A percentile compares a stretch with the other conserved stretches of the same genome.
phyloP scores from a whole-genome alignment of 1,140 invertebrate species.

The Brachionus sp. region DNA sequence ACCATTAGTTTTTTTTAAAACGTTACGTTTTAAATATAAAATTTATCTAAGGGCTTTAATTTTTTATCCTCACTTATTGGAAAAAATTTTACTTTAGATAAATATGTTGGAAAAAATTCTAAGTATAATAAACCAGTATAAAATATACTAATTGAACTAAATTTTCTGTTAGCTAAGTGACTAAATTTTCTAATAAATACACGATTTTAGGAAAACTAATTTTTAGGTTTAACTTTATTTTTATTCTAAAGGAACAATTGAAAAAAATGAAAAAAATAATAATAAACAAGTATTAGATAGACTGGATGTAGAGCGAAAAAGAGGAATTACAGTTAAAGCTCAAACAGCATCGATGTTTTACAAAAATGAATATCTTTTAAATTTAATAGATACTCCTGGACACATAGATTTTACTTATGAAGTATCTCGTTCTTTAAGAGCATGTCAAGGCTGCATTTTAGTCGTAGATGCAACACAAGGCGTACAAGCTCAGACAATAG shows the following conservation, averaged over 20 bases:
- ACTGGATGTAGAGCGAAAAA: constrained; percentile 80
- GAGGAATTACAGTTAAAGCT: constrained; percentile 95
- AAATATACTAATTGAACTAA: too few relatives aligned
- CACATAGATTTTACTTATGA: constrained; percentile 98
- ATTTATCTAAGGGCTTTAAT: too few relatives aligned
- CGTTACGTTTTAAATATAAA: too few relatives aligned
- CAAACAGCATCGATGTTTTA: constrained; percentile 88
- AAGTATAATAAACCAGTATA: too few relatives aligned
- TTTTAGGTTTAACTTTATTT: not conserved
- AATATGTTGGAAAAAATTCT: too few relatives aligned
- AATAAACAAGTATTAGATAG: constrained; percentile 81
- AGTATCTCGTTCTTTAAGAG: constrained; percentile 76
- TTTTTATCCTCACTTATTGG: too few relatives aligned
- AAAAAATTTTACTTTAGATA: too few relatives aligned
- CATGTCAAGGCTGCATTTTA: constrained; percentile 89
- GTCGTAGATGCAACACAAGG: constrained; percentile 85
- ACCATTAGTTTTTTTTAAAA: too few relatives aligned
- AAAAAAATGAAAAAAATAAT: constrained; percentile 46
- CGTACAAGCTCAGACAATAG: constrained; percentile 94
- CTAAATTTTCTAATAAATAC: too few relatives aligned
- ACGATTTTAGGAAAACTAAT: too few relatives aligned
- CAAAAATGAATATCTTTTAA: constrained; percentile 73
- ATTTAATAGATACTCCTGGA: constrained; percentile 95
- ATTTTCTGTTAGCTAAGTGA: too few relatives aligned
- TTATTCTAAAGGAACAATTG: not conserved